Evolutionary conservation across 2,888 invertebrate species (phyloP).

Genomic region (Bellardia pandia): DNA sequence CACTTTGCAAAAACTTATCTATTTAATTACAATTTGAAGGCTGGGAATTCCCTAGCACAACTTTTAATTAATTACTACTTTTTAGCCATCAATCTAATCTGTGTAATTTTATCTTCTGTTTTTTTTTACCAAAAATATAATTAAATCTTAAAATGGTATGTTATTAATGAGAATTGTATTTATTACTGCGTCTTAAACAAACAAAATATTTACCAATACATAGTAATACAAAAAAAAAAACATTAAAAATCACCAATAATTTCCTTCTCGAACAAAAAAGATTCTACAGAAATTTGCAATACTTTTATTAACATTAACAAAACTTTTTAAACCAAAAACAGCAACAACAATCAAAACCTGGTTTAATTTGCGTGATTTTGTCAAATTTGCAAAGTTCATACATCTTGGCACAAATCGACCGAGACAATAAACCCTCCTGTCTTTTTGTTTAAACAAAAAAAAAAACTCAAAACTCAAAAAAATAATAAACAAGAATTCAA

Average conservation of each 20-base stretch:
- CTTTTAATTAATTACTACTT: too few species aligned
- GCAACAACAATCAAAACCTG: slow-evolving; percentile 33
- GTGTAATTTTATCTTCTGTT: too few species aligned
- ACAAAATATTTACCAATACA: not conserved
- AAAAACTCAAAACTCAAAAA: not conserved
- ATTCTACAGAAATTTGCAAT: not conserved
- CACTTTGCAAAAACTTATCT: too few species aligned
- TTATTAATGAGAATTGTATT: too few species aligned
- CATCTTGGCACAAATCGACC: slow-evolving; percentile 44
- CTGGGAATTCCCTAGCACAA: too few species aligned
- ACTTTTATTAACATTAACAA: slow-evolving; percentile 23
- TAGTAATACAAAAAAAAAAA: not conserved
- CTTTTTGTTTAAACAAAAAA: slow-evolving; percentile 43
- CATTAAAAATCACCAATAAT: slow-evolving; percentile 27
- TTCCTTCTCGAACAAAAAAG: not conserved
- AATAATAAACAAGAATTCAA: slow-evolving; percentile 63
- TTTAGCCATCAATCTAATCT: too few species aligned
- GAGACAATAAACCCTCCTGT: slow-evolving; percentile 47
- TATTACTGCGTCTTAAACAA: slow-evolving; percentile 14
- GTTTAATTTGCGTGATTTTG: slow-evolving; percentile 50
- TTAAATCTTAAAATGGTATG: too few species aligned
- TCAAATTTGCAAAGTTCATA: slow-evolving; percentile 52
- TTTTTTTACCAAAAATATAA: too few species aligned
- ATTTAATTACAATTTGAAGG: too few species aligned
- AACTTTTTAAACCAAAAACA: not conserved